Percentiles rank a stretch among this genome's conserved stretches.
These are phyloP conservation scores for Polymixis lichenea DNA, from an alignment of 2,888 invertebrate genomes.

Conservation along the genomic window DNA sequence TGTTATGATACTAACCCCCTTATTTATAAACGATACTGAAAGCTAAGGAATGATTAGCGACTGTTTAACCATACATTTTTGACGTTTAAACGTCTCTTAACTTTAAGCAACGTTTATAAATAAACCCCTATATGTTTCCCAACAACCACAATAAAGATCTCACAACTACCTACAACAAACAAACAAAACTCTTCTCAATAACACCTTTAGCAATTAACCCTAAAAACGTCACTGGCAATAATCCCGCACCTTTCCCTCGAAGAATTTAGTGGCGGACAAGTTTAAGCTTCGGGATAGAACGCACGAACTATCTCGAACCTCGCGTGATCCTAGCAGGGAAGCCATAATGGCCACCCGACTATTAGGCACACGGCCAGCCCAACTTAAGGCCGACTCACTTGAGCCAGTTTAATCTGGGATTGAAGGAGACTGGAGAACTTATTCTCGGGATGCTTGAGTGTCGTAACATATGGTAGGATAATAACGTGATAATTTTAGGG, in stretches of 20 bases:
- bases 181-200: constrained; percentile 31
- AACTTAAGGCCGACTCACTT: constrained; percentile 71
- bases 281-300: constrained; percentile 70
- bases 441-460: constrained; percentile 69
- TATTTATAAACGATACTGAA: no score
- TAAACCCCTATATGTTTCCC: background rate
- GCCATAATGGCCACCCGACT: constrained; percentile 76
- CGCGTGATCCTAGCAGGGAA: constrained; percentile 76
- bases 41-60: no score
- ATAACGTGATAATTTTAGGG: constrained; percentile 61
- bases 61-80: no score
- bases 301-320: constrained; percentile 70
- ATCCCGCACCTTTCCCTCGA: constrained; percentile 66
- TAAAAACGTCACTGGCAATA: constrained; percentile 62
- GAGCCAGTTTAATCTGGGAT: constrained; percentile 80
- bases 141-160: background rate
- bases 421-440: constrained; percentile 73
- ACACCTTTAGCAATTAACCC: constrained; percentile 60
- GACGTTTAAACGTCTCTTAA: no score
- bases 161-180: constrained; percentile 15
- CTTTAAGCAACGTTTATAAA: no score
- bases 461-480: constrained; percentile 58
- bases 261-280: constrained; percentile 69
- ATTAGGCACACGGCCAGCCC: constrained; percentile 77
- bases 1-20: background rate